These are phyloP conservation scores for Platerodrilus igneus DNA, from an alignment of 2,888 invertebrate species.

Conservation along the genomic window DNA sequence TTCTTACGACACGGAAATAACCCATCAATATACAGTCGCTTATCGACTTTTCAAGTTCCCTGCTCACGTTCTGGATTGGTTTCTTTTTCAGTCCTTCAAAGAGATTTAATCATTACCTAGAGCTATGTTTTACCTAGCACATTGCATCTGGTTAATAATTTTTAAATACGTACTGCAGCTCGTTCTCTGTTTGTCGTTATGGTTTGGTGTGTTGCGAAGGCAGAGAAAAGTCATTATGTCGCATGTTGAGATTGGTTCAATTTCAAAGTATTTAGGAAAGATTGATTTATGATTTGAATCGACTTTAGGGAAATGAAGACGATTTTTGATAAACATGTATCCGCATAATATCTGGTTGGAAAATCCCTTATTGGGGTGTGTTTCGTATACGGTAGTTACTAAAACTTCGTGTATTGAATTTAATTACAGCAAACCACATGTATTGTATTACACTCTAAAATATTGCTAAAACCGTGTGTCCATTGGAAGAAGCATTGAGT, in stretches of 20 bases:
- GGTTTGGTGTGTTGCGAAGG: too few relatives aligned
- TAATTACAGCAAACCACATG: too few relatives aligned
- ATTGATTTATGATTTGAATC: slow-evolving; percentile 33
- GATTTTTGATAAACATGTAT: slow-evolving; percentile 33
- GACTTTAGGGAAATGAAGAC: slow-evolving; percentile 31
- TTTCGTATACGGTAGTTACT: too few relatives aligned
- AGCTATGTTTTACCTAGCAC: slow-evolving; percentile 19
- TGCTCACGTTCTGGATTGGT: slow-evolving; percentile 43
- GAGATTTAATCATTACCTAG: slow-evolving; percentile 36
- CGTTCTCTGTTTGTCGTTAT: too few relatives aligned
- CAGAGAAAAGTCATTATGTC: too few relatives aligned
- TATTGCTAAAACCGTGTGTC: too few relatives aligned
- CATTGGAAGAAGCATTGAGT: too few relatives aligned
- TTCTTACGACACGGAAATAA: slow-evolving; percentile 39
- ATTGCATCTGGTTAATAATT: slow-evolving; percentile 16
- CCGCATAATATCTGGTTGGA: too few relatives aligned
- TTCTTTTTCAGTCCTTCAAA: slow-evolving; percentile 36
- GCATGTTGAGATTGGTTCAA: slow-evolving; percentile 15
- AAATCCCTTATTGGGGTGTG: too few relatives aligned
- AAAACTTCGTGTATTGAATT: too few relatives aligned
- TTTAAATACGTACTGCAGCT: too few relatives aligned
- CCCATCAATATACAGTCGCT: slow-evolving; percentile 40
- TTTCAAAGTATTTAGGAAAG: slow-evolving; percentile 25
- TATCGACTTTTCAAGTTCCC: slow-evolving; percentile 40
- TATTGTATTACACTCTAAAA: too few relatives aligned